A percentile compares a stretch with the other conserved stretches of the same genome.
Evolutionary conservation across 1,140 invertebrate genomes (phyloP).

Genomic region (Amphibalanus amphitrite): DNA sequence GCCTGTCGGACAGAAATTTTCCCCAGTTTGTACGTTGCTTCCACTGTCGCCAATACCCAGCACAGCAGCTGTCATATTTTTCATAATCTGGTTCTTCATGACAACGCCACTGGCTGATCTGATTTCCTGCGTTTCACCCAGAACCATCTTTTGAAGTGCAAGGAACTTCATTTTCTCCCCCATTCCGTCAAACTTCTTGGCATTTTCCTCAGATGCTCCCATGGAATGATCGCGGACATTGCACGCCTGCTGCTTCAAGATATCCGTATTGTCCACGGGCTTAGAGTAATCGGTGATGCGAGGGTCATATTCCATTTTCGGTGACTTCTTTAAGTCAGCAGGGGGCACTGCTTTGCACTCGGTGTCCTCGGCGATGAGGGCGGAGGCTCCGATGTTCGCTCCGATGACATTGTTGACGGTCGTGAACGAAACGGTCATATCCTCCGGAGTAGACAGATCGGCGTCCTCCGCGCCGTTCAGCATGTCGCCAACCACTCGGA

Average conservation of each 20-base stretch:
- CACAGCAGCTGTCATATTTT: not conserved
- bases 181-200: not conserved
- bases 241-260: not conserved
- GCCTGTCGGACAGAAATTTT: not conserved
- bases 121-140: not conserved
- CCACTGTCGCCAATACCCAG: not conserved
- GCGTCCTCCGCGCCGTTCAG: not conserved
- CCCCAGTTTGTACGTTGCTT: not conserved
- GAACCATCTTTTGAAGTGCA: not conserved
- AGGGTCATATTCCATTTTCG: not conserved
- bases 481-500: not conserved
- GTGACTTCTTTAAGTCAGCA: not conserved
- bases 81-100: not conserved
- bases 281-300: not conserved
- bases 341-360: not conserved
- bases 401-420: not conserved
- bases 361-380: not conserved
- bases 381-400: too few species aligned
- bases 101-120: not conserved
- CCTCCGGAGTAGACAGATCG: not conserved
- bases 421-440: not conserved
- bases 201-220: not conserved
- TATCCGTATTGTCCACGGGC: not conserved
- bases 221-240: not conserved
- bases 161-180: not conserved